Conservation (phyloP, 2,797 vertebrate genomes). For the Acropternis orthonyx region DNA sequence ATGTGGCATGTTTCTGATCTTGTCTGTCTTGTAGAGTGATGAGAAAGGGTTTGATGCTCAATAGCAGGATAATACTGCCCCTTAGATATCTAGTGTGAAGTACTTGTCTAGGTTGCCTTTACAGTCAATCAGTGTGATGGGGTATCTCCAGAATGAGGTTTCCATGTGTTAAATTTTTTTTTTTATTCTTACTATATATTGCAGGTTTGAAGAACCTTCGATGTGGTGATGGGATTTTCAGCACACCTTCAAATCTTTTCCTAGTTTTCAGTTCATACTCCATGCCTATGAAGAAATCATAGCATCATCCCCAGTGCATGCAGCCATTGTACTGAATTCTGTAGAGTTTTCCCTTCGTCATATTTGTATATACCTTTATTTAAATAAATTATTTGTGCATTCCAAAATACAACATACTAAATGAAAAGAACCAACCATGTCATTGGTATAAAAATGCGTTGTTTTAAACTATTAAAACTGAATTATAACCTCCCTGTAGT, state of each 20-base stretch:
- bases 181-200: slow-evolving; percentile 47
- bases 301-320: slow-evolving; percentile 72
- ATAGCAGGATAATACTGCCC: background rate
- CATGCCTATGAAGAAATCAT: slow-evolving; percentile 61
- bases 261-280: slow-evolving; percentile 65
- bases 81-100: background rate
- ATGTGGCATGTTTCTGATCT: background rate
- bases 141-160: background rate
- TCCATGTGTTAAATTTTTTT: background rate
- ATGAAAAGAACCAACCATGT: slow-evolving; percentile 55
- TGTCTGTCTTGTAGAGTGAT: background rate
- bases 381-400: slow-evolving; percentile 84
- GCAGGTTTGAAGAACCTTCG: slow-evolving; percentile 90
- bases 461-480: slow-evolving; percentile 79
- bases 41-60: background rate
- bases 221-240: slow-evolving; percentile 86
- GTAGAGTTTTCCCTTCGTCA: slow-evolving; percentile 66
- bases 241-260: slow-evolving; percentile 54
- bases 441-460: slow-evolving; percentile 73
- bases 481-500: slow-evolving; percentile 27
- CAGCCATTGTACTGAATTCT: slow-evolving; percentile 62
- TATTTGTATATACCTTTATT: slow-evolving; percentile 82
- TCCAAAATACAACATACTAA: slow-evolving; percentile 71
- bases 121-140: background rate
- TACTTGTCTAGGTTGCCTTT: background rate